A percentile compares a stretch with the other conserved stretches of the same genome.
These are phyloP conservation scores for Habropoda laboriosa DNA, from an alignment of 1,140 invertebrate species.

Conservation along the genomic window DNA sequence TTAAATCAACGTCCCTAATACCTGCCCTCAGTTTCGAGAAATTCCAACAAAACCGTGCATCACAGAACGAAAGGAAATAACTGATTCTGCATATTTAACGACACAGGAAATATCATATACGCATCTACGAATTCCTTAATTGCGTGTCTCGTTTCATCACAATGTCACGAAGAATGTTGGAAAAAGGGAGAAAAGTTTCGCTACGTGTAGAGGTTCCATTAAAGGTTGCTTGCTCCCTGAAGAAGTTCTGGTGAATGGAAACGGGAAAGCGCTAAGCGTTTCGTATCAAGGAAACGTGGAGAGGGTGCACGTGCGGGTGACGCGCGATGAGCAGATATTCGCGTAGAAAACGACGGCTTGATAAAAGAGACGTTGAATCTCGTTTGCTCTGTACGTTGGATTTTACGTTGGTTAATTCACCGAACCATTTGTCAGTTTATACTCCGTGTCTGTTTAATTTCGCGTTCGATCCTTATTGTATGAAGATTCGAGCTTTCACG, in stretches of 20 bases:
- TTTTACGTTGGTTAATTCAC: conserved; percentile 70
- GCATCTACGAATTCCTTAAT: neutral
- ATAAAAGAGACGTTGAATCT: conserved; percentile 42
- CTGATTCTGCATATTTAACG: too few relatives aligned
- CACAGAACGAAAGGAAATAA: too few relatives aligned
- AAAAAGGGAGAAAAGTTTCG: neutral
- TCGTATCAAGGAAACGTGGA: neutral
- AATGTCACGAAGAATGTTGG: neutral
- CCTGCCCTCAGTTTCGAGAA: too few relatives aligned
- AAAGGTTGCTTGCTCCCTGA: neutral
- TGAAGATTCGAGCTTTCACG: neutral
- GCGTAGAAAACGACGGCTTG: conserved; percentile 8
- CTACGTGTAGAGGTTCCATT: neutral
- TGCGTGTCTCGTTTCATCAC: neutral
- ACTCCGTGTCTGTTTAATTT: neutral
- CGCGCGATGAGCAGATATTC: conserved; percentile 37
- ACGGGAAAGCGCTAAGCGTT: neutral
- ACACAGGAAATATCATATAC: too few relatives aligned
- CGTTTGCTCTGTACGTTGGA: conserved; percentile 50
- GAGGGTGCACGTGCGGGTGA: conserved; percentile 47
- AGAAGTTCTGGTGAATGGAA: too few relatives aligned
- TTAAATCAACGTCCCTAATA: too few relatives aligned
- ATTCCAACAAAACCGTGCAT: too few relatives aligned
- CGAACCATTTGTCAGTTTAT: conserved; percentile 69
- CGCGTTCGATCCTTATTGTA: neutral